phyloP scores from a whole-genome alignment of 2,113 vertebrate species.

The Cephalopterus ornatus region DNA sequence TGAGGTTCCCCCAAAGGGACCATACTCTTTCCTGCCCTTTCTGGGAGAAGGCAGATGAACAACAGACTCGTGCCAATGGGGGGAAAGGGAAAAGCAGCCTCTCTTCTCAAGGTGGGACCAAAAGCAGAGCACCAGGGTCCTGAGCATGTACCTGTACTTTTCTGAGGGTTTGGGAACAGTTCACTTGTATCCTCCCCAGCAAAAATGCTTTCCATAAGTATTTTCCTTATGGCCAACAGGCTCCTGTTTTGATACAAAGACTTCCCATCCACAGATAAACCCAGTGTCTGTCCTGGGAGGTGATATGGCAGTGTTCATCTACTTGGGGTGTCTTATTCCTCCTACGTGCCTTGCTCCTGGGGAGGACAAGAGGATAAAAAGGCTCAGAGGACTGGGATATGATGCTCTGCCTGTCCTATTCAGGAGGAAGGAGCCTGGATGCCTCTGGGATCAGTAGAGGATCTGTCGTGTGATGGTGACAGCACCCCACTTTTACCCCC shows the following conservation, averaged over 20 bases:
- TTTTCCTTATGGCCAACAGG: not conserved
- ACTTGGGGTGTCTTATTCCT: not conserved
- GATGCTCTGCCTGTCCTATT: too few species aligned
- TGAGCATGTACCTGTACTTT: not conserved
- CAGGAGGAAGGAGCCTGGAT: not conserved
- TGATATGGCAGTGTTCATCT: not conserved
- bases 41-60: not conserved
- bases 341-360: not conserved
- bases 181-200: fast-evolving
- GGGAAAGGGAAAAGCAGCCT: not conserved
- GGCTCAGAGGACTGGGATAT: not conserved
- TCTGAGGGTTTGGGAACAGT: not conserved
- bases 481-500: too few species aligned
- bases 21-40: not conserved
- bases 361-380: not conserved
- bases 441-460: not conserved
- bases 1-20: not conserved
- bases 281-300: fast-evolving
- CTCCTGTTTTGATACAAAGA: not conserved
- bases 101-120: not conserved
- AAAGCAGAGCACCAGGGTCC: not conserved
- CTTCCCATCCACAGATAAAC: not conserved
- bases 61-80: fast-evolving
- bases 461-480: not conserved
- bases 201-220: not conserved